These are phyloP conservation scores for Entomobrya proxima DNA, from an alignment of 2,888 invertebrate genomes.

Conservation along the genomic window DNA sequence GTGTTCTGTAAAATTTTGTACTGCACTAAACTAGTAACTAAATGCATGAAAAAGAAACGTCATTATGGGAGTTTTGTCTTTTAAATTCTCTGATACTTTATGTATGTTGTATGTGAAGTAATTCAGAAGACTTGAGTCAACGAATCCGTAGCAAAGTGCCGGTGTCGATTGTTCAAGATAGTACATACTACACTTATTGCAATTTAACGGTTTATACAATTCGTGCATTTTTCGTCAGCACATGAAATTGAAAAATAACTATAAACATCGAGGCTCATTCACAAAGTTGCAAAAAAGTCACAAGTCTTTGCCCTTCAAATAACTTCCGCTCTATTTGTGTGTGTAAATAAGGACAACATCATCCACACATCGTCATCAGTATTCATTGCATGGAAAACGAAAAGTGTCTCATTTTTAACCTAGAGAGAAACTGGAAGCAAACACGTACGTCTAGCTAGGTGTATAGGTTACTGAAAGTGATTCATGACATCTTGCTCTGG, in stretches of 20 bases:
- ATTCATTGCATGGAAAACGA: conserved; percentile 17
- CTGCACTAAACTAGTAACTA: too few relatives aligned
- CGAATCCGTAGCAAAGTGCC: too few relatives aligned
- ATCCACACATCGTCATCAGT: neutral
- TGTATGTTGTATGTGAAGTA: too few relatives aligned
- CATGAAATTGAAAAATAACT: neutral
- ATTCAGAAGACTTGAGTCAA: too few relatives aligned
- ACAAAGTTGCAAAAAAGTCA: neutral
- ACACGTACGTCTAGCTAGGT: too few relatives aligned
- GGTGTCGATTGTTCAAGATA: too few relatives aligned
- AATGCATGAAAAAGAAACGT: too few relatives aligned
- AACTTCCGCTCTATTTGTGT: conserved; percentile 54
- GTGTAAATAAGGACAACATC: conserved; percentile 54
- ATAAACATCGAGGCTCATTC: neutral
- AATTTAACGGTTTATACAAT: too few relatives aligned
- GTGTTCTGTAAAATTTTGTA: too few relatives aligned
- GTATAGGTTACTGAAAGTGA: neutral
- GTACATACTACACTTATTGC: too few relatives aligned
- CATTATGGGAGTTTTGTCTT: too few relatives aligned
- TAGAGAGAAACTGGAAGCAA: neutral
- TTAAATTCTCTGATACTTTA: too few relatives aligned
- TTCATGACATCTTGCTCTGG: conserved; percentile 29
- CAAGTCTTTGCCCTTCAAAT: conserved; percentile 52
- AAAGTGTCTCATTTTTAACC: conserved; percentile 15
- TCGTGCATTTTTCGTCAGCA: neutral